Conservation (phyloP, 2,113 vertebrate genomes). For the Mionectes macconnelli region DNA sequence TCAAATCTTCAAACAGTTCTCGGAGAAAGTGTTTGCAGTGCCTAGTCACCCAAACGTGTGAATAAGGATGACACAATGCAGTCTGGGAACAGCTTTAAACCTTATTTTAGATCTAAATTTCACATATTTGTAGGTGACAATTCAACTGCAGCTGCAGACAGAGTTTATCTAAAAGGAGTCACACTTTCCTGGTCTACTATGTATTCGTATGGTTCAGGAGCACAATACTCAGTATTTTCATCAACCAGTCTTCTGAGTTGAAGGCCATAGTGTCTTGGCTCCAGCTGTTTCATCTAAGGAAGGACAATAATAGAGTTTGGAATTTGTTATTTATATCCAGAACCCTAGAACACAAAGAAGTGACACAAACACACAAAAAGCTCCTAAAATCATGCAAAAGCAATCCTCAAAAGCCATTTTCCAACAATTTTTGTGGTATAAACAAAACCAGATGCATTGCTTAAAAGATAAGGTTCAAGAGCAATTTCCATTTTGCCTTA, state of each 20-base stretch:
- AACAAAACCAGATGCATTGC: not conserved
- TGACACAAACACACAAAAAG: not conserved
- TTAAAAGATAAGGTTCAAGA: not conserved
- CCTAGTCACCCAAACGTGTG: not conserved
- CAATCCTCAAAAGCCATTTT: not conserved
- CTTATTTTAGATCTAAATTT: not conserved
- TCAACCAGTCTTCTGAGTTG: slow-evolving; percentile 75
- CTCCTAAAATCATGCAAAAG: not conserved
- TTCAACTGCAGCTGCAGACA: not conserved
- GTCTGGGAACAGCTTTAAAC: not conserved
- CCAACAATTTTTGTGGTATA: not conserved
- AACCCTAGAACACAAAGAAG: not conserved
- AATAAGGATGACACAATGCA: not conserved
- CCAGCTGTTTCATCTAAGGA: slow-evolving; percentile 84
- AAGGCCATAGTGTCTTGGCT: slow-evolving; percentile 78
- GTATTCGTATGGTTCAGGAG: slow-evolving; percentile 71
- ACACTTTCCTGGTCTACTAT: slow-evolving; percentile 82
- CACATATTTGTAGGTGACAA: not conserved
- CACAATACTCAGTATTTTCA: slow-evolving; percentile 68
- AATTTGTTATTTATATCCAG: not conserved
- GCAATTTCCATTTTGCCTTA: not conserved
- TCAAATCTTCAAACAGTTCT: not conserved
- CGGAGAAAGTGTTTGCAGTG: not conserved
- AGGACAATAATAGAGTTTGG: not conserved
- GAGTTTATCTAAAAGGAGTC: not conserved